Evolutionary conservation across 2,888 invertebrate species (phyloP).

Genomic region (Ectemnius cavifrons): DNA sequence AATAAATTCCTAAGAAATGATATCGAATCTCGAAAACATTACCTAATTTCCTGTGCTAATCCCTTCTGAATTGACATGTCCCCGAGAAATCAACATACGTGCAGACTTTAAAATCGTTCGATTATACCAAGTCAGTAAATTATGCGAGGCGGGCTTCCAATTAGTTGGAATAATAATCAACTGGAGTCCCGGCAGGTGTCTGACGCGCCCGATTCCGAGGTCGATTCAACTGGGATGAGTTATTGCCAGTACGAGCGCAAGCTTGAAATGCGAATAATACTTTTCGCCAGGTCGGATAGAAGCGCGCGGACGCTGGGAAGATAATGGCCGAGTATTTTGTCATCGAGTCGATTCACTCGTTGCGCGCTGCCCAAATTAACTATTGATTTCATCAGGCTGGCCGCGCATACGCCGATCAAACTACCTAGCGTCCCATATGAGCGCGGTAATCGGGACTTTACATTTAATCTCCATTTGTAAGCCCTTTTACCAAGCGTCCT

Average conservation of each 20-base stretch:
- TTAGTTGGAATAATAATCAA: too few species aligned
- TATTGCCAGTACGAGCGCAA: neutral
- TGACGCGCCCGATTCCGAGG: neutral
- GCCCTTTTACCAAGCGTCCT: neutral
- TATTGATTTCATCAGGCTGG: conserved; percentile 39
- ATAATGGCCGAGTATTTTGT: conserved; percentile 2
- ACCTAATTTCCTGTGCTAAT: too few species aligned
- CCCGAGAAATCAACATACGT: too few species aligned
- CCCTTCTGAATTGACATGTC: too few species aligned
- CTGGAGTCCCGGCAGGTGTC: neutral
- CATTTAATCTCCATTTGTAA: conserved; percentile 37
- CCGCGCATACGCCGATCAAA: conserved; percentile 44
- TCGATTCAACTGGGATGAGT: neutral
- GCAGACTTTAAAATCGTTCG: too few species aligned
- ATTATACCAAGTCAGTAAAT: too few species aligned
- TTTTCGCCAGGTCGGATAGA: neutral
- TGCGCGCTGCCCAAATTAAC: conserved; percentile 31
- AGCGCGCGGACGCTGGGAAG: neutral
- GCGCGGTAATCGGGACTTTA: conserved; percentile 44
- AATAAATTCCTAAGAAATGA: too few species aligned
- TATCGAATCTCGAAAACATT: too few species aligned
- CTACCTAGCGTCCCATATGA: conserved; percentile 34
- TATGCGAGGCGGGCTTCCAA: too few species aligned
- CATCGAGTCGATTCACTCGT: neutral
- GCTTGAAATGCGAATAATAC: conserved; percentile 4